Evolutionary conservation across 2,113 vertebrate genomes (phyloP), one percentile per base, ranked within the genome.

Genomic region (Trogon melanurus): DNA sequence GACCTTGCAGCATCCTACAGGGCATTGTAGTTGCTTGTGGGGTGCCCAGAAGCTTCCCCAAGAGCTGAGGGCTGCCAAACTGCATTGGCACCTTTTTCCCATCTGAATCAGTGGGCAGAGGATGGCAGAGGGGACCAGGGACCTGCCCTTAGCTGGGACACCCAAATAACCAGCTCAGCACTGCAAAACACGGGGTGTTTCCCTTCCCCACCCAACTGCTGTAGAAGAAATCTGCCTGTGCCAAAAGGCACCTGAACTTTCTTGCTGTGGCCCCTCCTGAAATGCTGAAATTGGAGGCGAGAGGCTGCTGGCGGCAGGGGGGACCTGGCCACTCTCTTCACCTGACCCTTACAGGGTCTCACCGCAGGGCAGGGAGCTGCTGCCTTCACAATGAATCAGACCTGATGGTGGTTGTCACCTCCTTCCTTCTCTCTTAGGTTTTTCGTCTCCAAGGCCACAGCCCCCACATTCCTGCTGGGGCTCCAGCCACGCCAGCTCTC

Each of bases 281-380:
- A 83, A 80, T 38, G 16, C 75, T 3, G 2, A 15, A 85, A 58
- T 16, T 65, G 61, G 36, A n/a, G 70, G 26, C 1, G 4, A 61
- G 58, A 88, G 45, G 54, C 41, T 83, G 62, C 61, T 47, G 51
- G 45, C 53, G 54, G 34, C 14, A 15, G 45, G 61, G 50, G 41
- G 16, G 15, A 15, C 20, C 30, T 0, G 0, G 34, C 66, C 23
- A 48, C 2, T 0, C 48, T 91, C 57, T 18, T 57, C 72, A 4
- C 60, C n/a, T 14, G 51, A 9, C 14, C 50, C 44, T 51, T 2
- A 0, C 2, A 10, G 34, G 19, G n/a, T 36, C 54, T 81, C 38
- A 32, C 85, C 0, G 0, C 11, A 29, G 57, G 89, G 80, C 80
- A 65, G 38, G 80, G 64, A 89, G 44, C 23, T 22, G 83, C 84